Evolutionary conservation across 2,888 invertebrate species (phyloP), one percentile per base, ranked within the genome.

Genomic region (Kuschelorhynchus macadamiae): DNA sequence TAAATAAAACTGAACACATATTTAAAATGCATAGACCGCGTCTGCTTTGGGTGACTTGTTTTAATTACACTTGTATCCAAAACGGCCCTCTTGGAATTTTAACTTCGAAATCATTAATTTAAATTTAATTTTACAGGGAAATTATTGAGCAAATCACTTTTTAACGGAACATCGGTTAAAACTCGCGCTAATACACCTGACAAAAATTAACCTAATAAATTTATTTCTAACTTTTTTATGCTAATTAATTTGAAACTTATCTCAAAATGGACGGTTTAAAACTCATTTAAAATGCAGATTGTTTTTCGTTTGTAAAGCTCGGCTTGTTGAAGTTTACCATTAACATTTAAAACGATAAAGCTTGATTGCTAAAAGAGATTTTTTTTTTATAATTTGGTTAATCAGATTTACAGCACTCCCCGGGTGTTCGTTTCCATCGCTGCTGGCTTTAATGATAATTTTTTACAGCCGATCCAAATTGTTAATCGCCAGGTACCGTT

Each of bases 281-380:
- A 18, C 39, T 52, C 52, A 52, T 52, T 52, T 36, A 17, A 39
- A 52, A 52, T 52, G 33, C 39, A 52, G 39, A 52, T 52, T 52
- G 33, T 52, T 39, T 52, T 52, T 49, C 32, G 49, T 49, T 49
- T 49, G 49, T 21, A 16, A 49, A 49, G 32, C 32, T 49, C 32
- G 32, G 32, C 32, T 17, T 49, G 36, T 36, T 36, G 12, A 11
- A 12, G 36, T 11, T 36, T 3, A 36, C 36, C 2, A 36, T 36
- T 3, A 36, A 36, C 36, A 8, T 36, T 7, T 11, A 36, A 36
- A 36, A 8, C 11, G 36, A 4, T 11, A 11, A 4, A 11, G n/a
- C 36, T 8, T 36, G 36, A 36, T 36, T 2, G 36, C 36, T 12
- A n/a, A 36, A 36, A 36, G n/a, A n/a, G n/a, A n/a, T n/a, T n/a